Conservation (phyloP, 1,140 invertebrate genomes). For the Danaus melanippus region DNA sequence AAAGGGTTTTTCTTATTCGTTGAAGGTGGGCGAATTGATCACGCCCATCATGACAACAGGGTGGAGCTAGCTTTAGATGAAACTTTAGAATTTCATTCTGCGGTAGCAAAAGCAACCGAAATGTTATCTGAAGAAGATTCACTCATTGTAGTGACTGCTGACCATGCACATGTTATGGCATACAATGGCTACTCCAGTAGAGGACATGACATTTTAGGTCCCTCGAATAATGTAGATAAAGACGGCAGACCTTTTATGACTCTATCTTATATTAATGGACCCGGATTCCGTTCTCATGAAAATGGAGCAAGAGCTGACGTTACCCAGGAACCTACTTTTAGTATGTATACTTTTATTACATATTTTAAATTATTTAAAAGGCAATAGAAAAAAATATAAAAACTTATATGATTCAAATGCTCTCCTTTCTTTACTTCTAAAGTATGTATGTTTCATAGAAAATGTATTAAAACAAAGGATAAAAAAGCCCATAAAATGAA, state of each 20-base stretch:
- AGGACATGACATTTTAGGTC: slow-evolving; percentile 71
- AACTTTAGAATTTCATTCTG: slow-evolving; percentile 75
- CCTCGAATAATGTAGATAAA: slow-evolving; percentile 56
- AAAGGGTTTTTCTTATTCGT: slow-evolving; percentile 92
- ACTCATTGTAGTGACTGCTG: slow-evolving; percentile 79
- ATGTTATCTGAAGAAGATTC: slow-evolving; percentile 67
- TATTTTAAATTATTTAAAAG: too few species aligned
- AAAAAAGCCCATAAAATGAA: too few species aligned
- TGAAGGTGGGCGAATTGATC: slow-evolving; percentile 88
- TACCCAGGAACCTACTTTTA: slow-evolving; percentile 39
- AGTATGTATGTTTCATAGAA: too few species aligned
- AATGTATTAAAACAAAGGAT: too few species aligned
- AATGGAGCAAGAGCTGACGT: slow-evolving; percentile 53
- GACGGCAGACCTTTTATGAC: slow-evolving; percentile 78
- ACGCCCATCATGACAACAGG: slow-evolving; percentile 83
- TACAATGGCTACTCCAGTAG: slow-evolving; percentile 77
- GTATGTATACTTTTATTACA: slow-evolving; percentile 32
- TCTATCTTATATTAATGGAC: slow-evolving; percentile 83
- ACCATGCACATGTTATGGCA: slow-evolving; percentile 80
- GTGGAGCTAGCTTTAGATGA: slow-evolving; percentile 78
- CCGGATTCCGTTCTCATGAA: slow-evolving; percentile 69
- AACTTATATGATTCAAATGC: too few species aligned
- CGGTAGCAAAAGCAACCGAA: slow-evolving; percentile 27
- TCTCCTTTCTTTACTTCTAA: too few species aligned
- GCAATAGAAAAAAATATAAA: too few species aligned